Conservation (phyloP, 2,888 invertebrate genomes). For the Tortricodes alternella region DNA sequence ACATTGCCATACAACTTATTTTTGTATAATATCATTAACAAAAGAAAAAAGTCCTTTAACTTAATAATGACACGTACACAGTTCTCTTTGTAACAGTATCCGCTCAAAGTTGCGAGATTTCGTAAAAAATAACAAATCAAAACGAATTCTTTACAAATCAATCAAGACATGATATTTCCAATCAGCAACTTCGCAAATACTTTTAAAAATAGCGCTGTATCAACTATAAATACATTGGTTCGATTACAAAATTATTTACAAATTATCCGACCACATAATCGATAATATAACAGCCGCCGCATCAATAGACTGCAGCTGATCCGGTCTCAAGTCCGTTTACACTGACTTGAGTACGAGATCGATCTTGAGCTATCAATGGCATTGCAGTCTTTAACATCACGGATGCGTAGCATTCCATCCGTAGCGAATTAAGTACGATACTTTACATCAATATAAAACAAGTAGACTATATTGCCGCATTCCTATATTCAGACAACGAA, state of each 20-base stretch:
- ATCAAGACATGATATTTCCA: background rate
- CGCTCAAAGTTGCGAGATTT: background rate
- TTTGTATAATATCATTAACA: background rate
- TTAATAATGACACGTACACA: background rate
- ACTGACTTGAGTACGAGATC: background rate
- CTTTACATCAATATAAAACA: conserved; percentile 20
- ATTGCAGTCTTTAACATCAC: conserved; percentile 19
- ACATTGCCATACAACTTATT: background rate
- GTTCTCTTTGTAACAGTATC: background rate
- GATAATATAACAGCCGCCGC: background rate
- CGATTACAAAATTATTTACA: conserved; percentile 4
- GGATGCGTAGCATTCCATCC: background rate
- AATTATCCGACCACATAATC: background rate
- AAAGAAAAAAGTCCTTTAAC: background rate
- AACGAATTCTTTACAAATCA: background rate
- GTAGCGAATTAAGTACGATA: conserved; percentile 21
- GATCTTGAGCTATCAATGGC: background rate
- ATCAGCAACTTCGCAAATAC: background rate
- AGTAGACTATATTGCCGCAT: background rate
- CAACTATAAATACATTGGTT: conserved; percentile 7
- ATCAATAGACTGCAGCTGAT: background rate
- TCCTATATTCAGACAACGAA: too few species aligned
- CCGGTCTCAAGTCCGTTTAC: background rate
- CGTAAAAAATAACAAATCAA: too few species aligned
- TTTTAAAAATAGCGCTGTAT: background rate